These are phyloP conservation scores for Ceratothoa steindachneri DNA, from an alignment of 2,888 invertebrate genomes.

Conservation along the genomic window DNA sequence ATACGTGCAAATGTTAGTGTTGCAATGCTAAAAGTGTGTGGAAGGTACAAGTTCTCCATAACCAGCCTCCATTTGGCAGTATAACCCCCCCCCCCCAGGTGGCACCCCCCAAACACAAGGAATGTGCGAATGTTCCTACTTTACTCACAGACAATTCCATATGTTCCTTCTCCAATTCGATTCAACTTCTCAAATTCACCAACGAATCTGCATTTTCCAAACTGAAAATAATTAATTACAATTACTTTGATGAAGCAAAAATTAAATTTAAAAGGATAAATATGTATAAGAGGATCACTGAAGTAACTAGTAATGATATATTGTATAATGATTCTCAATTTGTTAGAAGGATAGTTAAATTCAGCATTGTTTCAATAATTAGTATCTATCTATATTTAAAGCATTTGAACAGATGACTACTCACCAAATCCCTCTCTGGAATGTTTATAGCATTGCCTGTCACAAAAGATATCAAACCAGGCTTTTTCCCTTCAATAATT, in stretches of 20 bases:
- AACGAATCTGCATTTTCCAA: conserved; percentile 82
- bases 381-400: too few relatives aligned
- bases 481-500: conserved; percentile 16
- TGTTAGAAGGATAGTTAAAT: not conserved
- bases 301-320: not conserved
- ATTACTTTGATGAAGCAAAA: not conserved
- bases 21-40: too few relatives aligned
- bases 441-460: conserved; percentile 79
- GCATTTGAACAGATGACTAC: too few relatives aligned
- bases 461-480: conserved; percentile 61
- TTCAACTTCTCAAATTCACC: conserved; percentile 96
- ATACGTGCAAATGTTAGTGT: too few relatives aligned
- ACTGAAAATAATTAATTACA: conserved; percentile 22
- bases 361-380: too few relatives aligned
- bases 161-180: conserved; percentile 95
- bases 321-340: not conserved
- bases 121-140: too few relatives aligned
- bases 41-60: too few relatives aligned
- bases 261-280: not conserved
- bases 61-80: too few relatives aligned
- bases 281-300: not conserved
- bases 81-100: too few relatives aligned
- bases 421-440: conserved; percentile 66
- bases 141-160: conserved; percentile 80
- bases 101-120: too few relatives aligned